Evolutionary conservation across 2,888 invertebrate species (phyloP), one percentile per base, ranked within the genome.

Genomic region (Polydrusus tereticollis): DNA sequence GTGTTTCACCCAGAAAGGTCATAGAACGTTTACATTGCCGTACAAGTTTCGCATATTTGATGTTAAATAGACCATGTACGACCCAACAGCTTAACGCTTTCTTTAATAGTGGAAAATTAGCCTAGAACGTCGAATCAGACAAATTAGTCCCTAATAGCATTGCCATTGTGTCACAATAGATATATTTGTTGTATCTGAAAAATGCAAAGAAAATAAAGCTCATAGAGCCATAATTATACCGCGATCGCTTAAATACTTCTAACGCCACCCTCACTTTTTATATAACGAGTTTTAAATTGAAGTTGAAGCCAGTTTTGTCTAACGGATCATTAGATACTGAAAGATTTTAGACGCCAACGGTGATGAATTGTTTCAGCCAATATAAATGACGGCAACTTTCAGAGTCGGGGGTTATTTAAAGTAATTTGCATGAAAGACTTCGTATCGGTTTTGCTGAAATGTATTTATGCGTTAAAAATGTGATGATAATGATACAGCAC

Each of bases 281-380:
- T 29, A 55, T 55, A 29, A 55, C 52, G 52, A 55, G 52, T 55
- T 55, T 55, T 55, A 55, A 55, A 55, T 55, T 55, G 52, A 55
- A 55, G 52, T 55, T 55, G 52, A 55, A 55, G 29, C 52, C 52
- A 55, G 52, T 55, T 55, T 55, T 55, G 52, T 55, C 52, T 29
- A 55, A 55, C 52, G 52, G 52, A 55, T 55, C 52, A 55, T 55
- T 55, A 55, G 52, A 55, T 55, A 55, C 52, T 55, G 18, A 55
- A 55, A 55, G 52, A 55, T 55, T 55, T 55, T 16, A 55, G 16
- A 55, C 52, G 52, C 29, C 16, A 55, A 55, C 52, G 52, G 52
- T 55, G 52, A 55, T 55, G 52, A 55, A 55, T 55, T 29, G 52
- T 55, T 55, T 23, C 29, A 16, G 52, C 14, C 52, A 12, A 29